Base-by-base conservation (phyloP, 2,888 invertebrate species). In the Morpho helenor region DNA sequence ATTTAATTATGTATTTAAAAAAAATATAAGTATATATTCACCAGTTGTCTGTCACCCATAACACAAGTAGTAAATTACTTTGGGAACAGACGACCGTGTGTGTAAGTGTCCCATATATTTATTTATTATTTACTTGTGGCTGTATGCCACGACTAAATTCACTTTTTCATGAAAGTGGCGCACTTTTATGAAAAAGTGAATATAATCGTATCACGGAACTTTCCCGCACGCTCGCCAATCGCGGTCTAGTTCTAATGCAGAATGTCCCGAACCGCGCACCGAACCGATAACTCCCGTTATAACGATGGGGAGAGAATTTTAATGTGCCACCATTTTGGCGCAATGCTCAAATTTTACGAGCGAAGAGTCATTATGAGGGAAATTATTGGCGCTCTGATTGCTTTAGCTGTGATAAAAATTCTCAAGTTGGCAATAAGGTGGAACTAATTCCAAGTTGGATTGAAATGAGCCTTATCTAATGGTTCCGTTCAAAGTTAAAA, bases 311-410 rank as follows among this genome's bases (percentile, higher is more conserved):
- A 82, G 89, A 83, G 89, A 89, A 90, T 90, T 90, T 90, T 90
- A 90, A 90, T 89, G 89, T 86, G 80, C 87, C 86, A 87, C 89
- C 89, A 89, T 90, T 89, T 88, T 87, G 87, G 88, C 88, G 87
- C 89, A 88, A 87, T 87, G 89, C 88, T 89, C 87, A 89, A 89
- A 89, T 89, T 90, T 90, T 89, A 90, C 84, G 89, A 87, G 82
- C 87, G 70, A 79, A 75, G 72, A 83, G 88, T 90, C 89, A 89
- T 90, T 89, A 90, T 88, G 88, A 90, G 84, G 85, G 89, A 88
- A 89, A 90, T 90, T 89, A 89, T 89, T 87, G 89, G 89, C 85
- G 84, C 87, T 87, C 87, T 90, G 89, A 90, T 89, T 90, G 88
- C 89, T 86, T 85, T 81, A 79, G 79, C 85, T 79, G 89, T 89